Evolutionary conservation across 2,113 vertebrate genomes (phyloP).

Genomic region (Psittacus erithacus): DNA sequence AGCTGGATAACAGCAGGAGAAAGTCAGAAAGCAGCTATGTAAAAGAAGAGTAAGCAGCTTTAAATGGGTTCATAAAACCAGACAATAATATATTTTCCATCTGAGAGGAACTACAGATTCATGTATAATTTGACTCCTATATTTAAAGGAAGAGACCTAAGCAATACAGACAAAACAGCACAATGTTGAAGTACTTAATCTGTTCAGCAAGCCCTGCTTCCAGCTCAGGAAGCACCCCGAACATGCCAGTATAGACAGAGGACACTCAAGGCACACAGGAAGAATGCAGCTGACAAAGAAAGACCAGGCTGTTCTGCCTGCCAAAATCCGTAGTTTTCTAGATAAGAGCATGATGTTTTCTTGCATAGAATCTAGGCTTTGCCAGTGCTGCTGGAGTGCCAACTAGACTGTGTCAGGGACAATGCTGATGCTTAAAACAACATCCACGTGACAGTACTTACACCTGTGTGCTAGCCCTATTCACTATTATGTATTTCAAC

Average conservation of each 20-base stretch:
- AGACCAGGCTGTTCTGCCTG: neutral
- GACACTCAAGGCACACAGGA: neutral
- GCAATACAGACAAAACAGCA: neutral
- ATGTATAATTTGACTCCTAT: neutral
- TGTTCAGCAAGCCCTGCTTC: neutral
- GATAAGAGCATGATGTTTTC: fast-evolving
- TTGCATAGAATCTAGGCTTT: neutral
- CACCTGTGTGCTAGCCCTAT: neutral
- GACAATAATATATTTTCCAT: slow-evolving; percentile 24
- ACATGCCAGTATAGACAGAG: fast-evolving
- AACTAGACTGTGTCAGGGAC: neutral
- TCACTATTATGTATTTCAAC: neutral
- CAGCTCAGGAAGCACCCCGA: neutral
- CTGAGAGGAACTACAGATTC: neutral
- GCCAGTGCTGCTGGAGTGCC: neutral
- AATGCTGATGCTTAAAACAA: neutral
- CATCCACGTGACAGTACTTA: neutral
- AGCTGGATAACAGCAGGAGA: neutral
- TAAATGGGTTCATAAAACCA: slow-evolving; percentile 25
- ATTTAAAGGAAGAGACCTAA: neutral
- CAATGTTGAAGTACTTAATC: neutral
- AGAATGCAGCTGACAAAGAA: neutral
- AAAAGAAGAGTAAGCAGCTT: slow-evolving; percentile 22
- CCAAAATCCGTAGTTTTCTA: neutral
- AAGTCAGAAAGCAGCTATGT: neutral